Evolutionary conservation across 2,113 vertebrate genomes (phyloP).

Genomic region (Nerophis lumbriciformis): DNA sequence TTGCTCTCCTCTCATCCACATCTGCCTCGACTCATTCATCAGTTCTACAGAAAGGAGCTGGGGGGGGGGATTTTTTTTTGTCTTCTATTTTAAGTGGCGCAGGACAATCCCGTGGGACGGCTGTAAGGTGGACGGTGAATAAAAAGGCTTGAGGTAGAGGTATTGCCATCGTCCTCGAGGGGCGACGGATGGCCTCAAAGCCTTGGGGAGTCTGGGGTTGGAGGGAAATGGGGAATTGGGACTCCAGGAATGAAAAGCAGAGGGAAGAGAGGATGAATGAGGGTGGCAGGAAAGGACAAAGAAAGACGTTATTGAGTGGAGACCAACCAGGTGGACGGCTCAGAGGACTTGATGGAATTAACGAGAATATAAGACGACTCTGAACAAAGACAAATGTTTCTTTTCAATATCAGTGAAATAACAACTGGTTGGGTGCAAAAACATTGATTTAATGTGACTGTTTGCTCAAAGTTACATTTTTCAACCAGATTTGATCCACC

Average conservation of each 20-base stretch:
- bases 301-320: background rate
- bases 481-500: too few species aligned
- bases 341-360: too few species aligned
- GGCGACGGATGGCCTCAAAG: conserved; percentile 28
- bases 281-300: conserved; percentile 6
- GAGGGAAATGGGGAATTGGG: conserved; percentile 49
- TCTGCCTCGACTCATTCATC: conserved; percentile 58
- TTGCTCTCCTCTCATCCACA: conserved; percentile 66
- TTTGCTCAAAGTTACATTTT: too few species aligned
- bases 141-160: conserved; percentile 45
- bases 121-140: conserved; percentile 40
- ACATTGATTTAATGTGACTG: too few species aligned
- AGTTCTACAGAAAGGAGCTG: conserved; percentile 34
- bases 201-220: conserved; percentile 45
- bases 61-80: conserved; percentile 42
- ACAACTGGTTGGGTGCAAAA: too few species aligned
- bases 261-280: background rate
- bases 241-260: conserved; percentile 21
- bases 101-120: conserved; percentile 44
- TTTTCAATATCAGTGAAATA: too few species aligned
- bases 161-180: conserved; percentile 26
- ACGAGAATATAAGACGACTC: too few species aligned
- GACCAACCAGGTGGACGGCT: background rate
- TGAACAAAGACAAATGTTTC: too few species aligned
- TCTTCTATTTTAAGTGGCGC: conserved; percentile 41